These are phyloP conservation scores for Mus caroli DNA, from an alignment of 2,797 vertebrate species.

Conservation along the genomic window DNA sequence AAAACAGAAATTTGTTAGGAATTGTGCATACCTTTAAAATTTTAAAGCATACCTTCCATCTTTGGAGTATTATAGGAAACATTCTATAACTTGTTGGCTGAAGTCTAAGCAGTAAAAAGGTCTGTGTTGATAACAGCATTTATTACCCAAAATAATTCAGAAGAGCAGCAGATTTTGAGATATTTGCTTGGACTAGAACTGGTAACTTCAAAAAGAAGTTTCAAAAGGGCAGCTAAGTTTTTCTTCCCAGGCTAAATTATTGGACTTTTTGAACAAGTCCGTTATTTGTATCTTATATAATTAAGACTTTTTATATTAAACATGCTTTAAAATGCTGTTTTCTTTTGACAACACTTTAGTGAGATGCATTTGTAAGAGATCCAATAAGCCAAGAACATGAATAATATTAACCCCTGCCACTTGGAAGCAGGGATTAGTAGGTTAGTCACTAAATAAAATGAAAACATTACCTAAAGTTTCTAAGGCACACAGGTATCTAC, in stretches of 20 bases:
- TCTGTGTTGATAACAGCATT: conserved; percentile 46
- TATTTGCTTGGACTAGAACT: conserved; percentile 2
- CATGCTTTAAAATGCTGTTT: background rate
- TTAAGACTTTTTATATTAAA: conserved; percentile 40
- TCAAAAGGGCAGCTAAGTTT: conserved; percentile 48
- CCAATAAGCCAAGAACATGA: conserved; percentile 33
- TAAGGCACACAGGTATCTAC: conserved; percentile 78
- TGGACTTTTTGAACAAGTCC: conserved; percentile 35
- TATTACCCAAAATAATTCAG: conserved; percentile 23
- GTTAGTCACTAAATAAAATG: conserved; percentile 57
- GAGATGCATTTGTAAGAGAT: conserved; percentile 24
- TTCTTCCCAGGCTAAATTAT: conserved; percentile 37
- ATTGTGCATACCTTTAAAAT: conserved; percentile 43
- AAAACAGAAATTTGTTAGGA: conserved; percentile 40
- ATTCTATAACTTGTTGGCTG: background rate
- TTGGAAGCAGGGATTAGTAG: background rate
- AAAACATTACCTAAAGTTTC: conserved; percentile 68
- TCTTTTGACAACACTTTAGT: background rate
- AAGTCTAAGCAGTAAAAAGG: conserved; percentile 46
- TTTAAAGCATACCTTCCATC: conserved; percentile 17
- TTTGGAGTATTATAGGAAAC: background rate
- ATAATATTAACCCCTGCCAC: background rate
- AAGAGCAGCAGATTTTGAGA: conserved; percentile 45
- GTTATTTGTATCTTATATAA: conserved; percentile 53
- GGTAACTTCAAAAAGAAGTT: conserved; percentile 54